Base-by-base conservation (phyloP, 2,888 invertebrate genomes). In the Hylaea fasciaria region DNA sequence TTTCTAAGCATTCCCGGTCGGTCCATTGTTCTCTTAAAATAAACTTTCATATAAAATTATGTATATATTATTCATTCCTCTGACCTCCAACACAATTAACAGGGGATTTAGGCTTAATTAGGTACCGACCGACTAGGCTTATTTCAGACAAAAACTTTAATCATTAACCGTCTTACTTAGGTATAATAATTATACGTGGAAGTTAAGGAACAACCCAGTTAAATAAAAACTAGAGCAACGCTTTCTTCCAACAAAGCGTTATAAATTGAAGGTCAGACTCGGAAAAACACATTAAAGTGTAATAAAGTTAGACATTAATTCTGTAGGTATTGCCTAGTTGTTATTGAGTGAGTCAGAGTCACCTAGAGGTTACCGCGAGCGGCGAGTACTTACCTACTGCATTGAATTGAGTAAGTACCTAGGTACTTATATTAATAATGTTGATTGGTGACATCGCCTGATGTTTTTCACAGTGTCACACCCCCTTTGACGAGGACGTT, bases 261-360 rank as follows among this genome's bases (percentile, higher is more conserved):
- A 45, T 37, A 53, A n/a, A 45, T 39, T 53, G 45, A 53, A 53
- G 22, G 45, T 45, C 45, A 39, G 28, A 9, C 45, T 1, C 3
- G 45, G 0, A 46, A 28, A 45, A 53, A 53, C 37, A 46, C 39
- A 53, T 53, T 44, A 53, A 7, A 32, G 32, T 32, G 9, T 32
- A 10, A 7, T 7, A 32, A 37, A 13, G 17, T 16, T 46, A 46
- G 14, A 22, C 22, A 28, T 13, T 22, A 22, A 22, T 28, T 45
- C 14, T 10, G 0, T 46, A 46, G 46, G 13, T 52, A 52, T 37
- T 32, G 28, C 10, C 12, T 28, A 35, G 41, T 40, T 55, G 48
- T 43, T 48, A 22, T 47, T 35, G 32, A 3, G 12, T 56, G 56
- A 49, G 9, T 56, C 49, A 56, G 43, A 37, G 35, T 22, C 43